Percentiles rank a stretch among this genome's conserved stretches.
Conservation (phyloP, 2,888 invertebrate species). For the Spodoptera picta region DNA sequence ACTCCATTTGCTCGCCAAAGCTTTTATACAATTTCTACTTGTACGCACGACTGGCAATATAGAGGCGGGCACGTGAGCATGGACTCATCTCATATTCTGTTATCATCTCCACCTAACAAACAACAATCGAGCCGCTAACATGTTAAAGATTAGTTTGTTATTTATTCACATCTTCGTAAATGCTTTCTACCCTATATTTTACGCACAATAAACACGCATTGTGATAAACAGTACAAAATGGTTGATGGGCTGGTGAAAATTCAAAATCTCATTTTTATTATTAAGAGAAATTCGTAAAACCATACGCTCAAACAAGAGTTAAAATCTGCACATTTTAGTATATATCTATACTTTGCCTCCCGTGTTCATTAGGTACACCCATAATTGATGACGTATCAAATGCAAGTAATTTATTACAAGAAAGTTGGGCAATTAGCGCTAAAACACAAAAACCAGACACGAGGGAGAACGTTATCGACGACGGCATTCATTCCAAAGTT, state of each 20-base stretch:
- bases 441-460: slow-evolving; percentile 77
- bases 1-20: slow-evolving; percentile 66
- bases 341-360: slow-evolving; percentile 45
- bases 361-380: slow-evolving; percentile 57
- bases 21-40: slow-evolving; percentile 66
- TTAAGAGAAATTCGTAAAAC: slow-evolving; percentile 10
- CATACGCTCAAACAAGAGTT: slow-evolving; percentile 7
- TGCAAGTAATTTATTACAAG: slow-evolving; percentile 73
- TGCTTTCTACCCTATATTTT: not conserved
- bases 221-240: no score
- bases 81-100: slow-evolving; percentile 55
- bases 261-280: not conserved
- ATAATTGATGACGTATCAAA: slow-evolving; percentile 74
- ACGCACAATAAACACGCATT: no score
- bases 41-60: slow-evolving; percentile 62
- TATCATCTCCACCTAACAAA: slow-evolving; percentile 51
- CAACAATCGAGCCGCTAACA: slow-evolving; percentile 19
- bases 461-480: slow-evolving; percentile 72
- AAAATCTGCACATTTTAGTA: slow-evolving; percentile 16
- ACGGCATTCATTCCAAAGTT: slow-evolving; percentile 74
- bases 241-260: not conserved
- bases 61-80: slow-evolving; percentile 56
- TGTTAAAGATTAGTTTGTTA: slow-evolving; percentile 7
- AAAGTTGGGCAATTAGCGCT: slow-evolving; percentile 78
- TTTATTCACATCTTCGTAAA: slow-evolving; percentile 43